Percentiles rank a stretch among this genome's conserved stretches.
Conservation (phyloP, 1,140 invertebrate species). For the Drosophila kikkawai region DNA sequence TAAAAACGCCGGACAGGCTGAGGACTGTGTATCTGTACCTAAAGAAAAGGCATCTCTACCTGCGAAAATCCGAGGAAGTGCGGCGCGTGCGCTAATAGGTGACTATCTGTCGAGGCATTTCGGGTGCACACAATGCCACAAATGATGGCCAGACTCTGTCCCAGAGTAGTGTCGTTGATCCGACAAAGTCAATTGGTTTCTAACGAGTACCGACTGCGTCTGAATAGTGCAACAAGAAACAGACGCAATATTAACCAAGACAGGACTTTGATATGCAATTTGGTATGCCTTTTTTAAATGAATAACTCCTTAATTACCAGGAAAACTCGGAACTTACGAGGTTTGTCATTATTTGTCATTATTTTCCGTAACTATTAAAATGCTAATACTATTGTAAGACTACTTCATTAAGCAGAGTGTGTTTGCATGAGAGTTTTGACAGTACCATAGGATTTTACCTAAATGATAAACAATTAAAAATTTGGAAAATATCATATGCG, state of each 20-base stretch:
- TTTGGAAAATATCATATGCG: no score
- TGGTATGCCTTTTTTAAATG: not conserved
- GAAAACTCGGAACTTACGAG: not conserved
- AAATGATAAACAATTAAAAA: no score
- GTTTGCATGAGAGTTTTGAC: no score
- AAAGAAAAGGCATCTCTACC: constrained; percentile 32
- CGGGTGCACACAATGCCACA: constrained; percentile 49
- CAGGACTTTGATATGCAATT: not conserved
- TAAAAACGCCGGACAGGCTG: constrained; percentile 14
- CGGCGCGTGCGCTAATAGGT: constrained; percentile 57
- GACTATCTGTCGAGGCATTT: constrained; percentile 3
- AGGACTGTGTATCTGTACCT: no score
- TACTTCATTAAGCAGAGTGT: no score
- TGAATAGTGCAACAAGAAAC: constrained; percentile 11
- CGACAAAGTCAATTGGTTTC: constrained; percentile 75
- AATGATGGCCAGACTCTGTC: constrained; percentile 59
- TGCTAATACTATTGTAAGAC: no score
- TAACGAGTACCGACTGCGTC: constrained; percentile 58
- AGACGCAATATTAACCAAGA: not conserved
- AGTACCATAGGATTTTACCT: no score
- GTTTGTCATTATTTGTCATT: no score
- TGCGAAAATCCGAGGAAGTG: constrained; percentile 17
- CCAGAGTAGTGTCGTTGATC: constrained; percentile 59
- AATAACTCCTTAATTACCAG: not conserved
- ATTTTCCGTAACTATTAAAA: no score